These are phyloP conservation scores for Athalia circularis DNA, from an alignment of 2,888 invertebrate genomes.

Conservation along the genomic window DNA sequence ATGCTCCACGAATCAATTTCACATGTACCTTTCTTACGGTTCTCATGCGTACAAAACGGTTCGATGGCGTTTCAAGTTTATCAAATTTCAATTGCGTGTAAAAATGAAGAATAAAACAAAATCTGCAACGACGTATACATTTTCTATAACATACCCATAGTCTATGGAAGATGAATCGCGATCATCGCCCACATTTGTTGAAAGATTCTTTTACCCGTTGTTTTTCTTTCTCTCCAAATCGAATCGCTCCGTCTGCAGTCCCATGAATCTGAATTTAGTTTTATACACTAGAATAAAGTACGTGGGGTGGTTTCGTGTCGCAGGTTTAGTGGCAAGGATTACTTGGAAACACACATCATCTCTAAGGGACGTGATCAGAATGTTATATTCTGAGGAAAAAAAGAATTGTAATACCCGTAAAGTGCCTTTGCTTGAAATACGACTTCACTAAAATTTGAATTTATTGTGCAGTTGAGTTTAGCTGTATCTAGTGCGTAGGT, in stretches of 20 bases:
- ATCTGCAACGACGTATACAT: background rate
- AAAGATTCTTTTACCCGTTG: background rate
- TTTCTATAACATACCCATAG: background rate
- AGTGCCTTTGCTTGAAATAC: background rate
- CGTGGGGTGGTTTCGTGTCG: background rate
- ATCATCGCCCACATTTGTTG: background rate
- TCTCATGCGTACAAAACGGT: background rate
- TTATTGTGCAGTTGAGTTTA: background rate
- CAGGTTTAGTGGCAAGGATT: constrained; percentile 13
- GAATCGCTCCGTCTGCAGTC: background rate
- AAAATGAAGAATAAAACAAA: no score
- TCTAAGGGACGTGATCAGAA: constrained; percentile 16
- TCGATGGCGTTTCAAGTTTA: background rate
- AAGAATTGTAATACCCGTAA: background rate
- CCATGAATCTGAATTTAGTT: background rate
- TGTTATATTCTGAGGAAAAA: background rate
- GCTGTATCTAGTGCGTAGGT: no score
- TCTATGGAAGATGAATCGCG: background rate
- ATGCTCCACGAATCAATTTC: background rate
- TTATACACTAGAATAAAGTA: background rate
- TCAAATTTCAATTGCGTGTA: background rate
- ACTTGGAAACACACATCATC: background rate
- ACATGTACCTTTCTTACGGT: background rate
- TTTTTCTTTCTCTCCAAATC: background rate
- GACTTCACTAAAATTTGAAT: background rate